Evolutionary conservation across 1,140 invertebrate genomes (phyloP), one percentile per base, ranked within the genome.

Genomic region (Platyura marginata): DNA sequence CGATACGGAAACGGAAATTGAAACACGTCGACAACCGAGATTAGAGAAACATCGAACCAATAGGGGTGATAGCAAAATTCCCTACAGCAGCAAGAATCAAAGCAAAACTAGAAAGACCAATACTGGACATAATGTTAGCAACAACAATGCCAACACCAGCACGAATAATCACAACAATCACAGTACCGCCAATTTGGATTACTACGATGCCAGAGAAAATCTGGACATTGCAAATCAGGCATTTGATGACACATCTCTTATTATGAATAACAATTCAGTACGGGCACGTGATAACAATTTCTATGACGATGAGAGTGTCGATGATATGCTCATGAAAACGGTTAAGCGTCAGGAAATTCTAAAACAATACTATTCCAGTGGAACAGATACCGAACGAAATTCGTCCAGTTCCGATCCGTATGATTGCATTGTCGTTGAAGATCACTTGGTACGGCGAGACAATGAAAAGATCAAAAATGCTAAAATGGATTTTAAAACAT

Each of bases 361-460:
- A 19, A 74, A 76, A 51, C 72, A 74, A 57, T 77, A 78, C 57
- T 72, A 72, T 44, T 75, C 66, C 21, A 63, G 60, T 42, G 61
- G 61, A 52, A 63, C 60, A 57, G 50, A 70, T 51, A 68, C 64
- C 37, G 72, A 74, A 46, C 66, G 65, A 25, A 69, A 75, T 55
- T 75, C 76, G 25, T 73, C 72, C 15, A 77, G 73, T 51, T 75
- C 74, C 21, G 75, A 77, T 65, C 74, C 74, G 11, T 77, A 77
- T 51, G 74, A 77, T 49, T 79, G 76, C 54, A 80, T 81, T 40
- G 73, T 81, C 15, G 75, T 80, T 21, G 74, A 79, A 50, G 77
- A 80, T 61, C 76, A 79, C 46, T 71, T 72, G 61, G 68, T 70
- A 44, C 63, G 68, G 10, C 36, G 36, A 23, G 69, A 68, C 49